These are phyloP conservation scores for Stichodactyla mertensii DNA, from an alignment of 64 coral and sea anemone genomes.

Conservation along the genomic window DNA sequence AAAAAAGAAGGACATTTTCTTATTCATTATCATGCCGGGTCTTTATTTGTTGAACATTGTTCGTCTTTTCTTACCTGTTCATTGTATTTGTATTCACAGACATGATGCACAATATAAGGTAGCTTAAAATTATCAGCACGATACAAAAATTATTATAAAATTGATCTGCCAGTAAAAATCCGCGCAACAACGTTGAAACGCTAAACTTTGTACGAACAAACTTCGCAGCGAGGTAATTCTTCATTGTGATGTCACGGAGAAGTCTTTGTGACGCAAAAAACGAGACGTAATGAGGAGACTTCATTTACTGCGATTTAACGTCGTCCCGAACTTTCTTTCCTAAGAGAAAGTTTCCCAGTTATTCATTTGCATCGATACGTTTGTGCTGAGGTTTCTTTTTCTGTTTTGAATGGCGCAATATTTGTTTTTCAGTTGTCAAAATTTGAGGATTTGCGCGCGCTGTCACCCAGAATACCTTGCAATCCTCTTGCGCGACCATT, in stretches of 20 bases:
- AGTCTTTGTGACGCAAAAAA: slow-evolving; percentile 11
- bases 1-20: background rate
- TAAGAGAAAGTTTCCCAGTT: background rate
- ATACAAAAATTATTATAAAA: background rate
- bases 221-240: background rate
- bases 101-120: background rate
- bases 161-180: background rate
- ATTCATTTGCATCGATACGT: background rate
- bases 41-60: background rate
- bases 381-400: no score
- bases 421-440: background rate
- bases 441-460: background rate
- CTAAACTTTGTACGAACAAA: background rate
- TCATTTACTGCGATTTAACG: background rate
- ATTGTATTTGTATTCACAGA: background rate
- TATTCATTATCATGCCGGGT: background rate
- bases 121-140: background rate
- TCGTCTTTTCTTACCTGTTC: background rate
- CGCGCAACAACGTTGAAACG: background rate
- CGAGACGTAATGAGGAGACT: background rate
- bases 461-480: background rate
- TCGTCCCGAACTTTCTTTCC: background rate
- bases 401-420: slow-evolving; percentile 10
- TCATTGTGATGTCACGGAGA: background rate
- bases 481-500: background rate